These are phyloP conservation scores for Noctua janthe DNA, from an alignment of 2,888 invertebrate genomes.

Conservation along the genomic window DNA sequence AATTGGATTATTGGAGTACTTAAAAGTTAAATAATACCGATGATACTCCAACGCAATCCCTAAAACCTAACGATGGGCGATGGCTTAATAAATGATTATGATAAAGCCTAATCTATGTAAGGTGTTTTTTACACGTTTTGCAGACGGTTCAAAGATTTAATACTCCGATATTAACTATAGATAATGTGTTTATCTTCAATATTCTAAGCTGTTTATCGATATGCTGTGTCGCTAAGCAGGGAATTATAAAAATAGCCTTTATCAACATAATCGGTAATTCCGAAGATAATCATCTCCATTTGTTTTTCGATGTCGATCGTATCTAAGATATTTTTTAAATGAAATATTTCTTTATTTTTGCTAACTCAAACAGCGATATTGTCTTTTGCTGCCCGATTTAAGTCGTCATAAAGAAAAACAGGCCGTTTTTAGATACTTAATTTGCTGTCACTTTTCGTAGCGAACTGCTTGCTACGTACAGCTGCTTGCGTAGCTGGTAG, in stretches of 20 bases:
- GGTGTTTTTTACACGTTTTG: constrained; percentile 40
- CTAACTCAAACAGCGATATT: background rate
- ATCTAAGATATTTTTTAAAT: background rate
- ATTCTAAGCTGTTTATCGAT: constrained; percentile 53
- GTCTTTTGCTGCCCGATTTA: background rate
- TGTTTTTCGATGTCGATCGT: constrained; percentile 2
- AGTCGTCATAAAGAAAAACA: background rate
- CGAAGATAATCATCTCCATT: constrained; percentile 18
- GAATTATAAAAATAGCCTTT: constrained; percentile 25
- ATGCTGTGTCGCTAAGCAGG: constrained; percentile 45
- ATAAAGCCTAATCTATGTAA: constrained; percentile 36
- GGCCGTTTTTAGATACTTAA: background rate
- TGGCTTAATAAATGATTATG: constrained; percentile 32
- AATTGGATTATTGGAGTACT: constrained; percentile 9
- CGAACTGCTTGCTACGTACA: constrained; percentile 4
- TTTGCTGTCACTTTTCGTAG: background rate
- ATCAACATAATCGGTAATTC: constrained; percentile 6
- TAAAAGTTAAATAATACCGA: constrained; percentile 26
- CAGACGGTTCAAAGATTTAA: constrained; percentile 42
- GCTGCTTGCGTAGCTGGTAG: background rate
- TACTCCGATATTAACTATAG: constrained; percentile 27
- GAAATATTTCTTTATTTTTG: background rate
- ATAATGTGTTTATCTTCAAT: constrained; percentile 40
- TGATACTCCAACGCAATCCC: constrained; percentile 10
- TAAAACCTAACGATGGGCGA: constrained; percentile 28